These are phyloP conservation scores for Oophaga pumilio DNA, from an alignment of 2,113 vertebrate species.

Conservation along the genomic window DNA sequence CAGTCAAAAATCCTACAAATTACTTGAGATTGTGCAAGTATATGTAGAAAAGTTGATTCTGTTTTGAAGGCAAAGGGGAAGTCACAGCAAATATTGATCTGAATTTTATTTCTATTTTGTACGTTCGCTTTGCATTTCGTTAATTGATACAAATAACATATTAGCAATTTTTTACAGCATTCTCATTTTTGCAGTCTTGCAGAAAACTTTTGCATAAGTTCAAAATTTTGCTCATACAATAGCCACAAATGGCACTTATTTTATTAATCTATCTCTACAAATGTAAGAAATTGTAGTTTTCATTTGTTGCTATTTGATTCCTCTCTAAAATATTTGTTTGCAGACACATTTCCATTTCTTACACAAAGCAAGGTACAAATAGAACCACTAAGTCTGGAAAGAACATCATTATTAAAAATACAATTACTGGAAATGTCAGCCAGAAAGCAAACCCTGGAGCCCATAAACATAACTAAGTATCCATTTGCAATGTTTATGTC, in stretches of 20 bases:
- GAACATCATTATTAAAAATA: constrained; percentile 48
- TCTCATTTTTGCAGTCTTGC: not conserved
- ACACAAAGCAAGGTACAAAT: constrained; percentile 22
- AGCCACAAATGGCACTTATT: not conserved
- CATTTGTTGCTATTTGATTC: constrained; percentile 23
- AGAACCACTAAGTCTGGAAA: constrained; percentile 30
- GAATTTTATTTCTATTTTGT: too few species aligned
- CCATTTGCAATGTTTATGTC: constrained; percentile 35
- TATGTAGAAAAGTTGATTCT: too few species aligned
- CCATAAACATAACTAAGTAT: constrained; percentile 37
- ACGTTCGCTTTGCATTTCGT: too few species aligned
- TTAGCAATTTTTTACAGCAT: too few species aligned
- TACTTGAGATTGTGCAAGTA: too few species aligned
- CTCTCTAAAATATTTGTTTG: constrained; percentile 16
- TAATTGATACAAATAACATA: too few species aligned
- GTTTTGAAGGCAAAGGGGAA: too few species aligned
- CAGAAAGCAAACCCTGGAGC: constrained; percentile 42
- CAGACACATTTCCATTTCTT: constrained; percentile 21
- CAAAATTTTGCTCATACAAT: not conserved
- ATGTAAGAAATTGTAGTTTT: constrained; percentile 16
- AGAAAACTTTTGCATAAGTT: not conserved
- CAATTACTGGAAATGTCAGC: constrained; percentile 47
- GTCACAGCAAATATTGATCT: too few species aligned
- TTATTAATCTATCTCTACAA: constrained; percentile 27
- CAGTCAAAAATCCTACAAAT: too few species aligned